phyloP scores from a whole-genome alignment of 2,888 invertebrate species.

The Melinopterus prodromus region DNA sequence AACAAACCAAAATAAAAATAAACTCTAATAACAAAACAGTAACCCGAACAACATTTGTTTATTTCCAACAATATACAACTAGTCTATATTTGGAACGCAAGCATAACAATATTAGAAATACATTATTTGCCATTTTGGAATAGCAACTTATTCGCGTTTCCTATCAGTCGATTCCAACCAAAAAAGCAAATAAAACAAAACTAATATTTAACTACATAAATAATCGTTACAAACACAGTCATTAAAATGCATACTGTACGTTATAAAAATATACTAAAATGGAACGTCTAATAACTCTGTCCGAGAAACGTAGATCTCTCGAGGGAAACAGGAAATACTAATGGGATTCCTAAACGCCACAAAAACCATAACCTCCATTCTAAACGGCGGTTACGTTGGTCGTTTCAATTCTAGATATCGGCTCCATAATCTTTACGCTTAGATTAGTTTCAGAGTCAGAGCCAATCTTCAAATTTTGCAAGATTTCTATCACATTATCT shows the following conservation, averaged over 20 bases:
- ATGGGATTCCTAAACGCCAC: conserved; percentile 4
- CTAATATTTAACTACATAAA: background rate
- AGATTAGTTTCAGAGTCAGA: conserved; percentile 54
- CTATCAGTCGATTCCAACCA: background rate
- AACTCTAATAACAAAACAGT: background rate
- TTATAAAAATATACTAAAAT: background rate
- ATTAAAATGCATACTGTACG: conserved; percentile 15
- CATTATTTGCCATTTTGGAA: conserved; percentile 8
- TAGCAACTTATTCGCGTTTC: background rate
- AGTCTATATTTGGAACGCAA: conserved; percentile 13
- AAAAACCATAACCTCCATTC: conserved; percentile 4
- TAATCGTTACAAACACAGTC: conserved; percentile 5
- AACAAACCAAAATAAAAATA: background rate
- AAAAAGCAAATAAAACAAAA: background rate
- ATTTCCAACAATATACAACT: conserved; percentile 25
- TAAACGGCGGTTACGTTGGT: conserved; percentile 63
- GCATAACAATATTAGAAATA: conserved; percentile 5
- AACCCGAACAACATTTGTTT: conserved; percentile 14
- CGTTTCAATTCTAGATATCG: conserved; percentile 61
- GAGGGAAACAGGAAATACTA: conserved; percentile 11
- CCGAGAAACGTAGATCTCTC: background rate
- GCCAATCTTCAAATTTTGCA: conserved; percentile 61
- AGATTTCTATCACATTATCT: conserved; percentile 62
- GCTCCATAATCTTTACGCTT: conserved; percentile 62
- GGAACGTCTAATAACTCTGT: conserved; percentile 7